Conservation (phyloP, 30 jellyfish, hydroid and myxozoan species). For the Turritopsis dohrnii region DNA sequence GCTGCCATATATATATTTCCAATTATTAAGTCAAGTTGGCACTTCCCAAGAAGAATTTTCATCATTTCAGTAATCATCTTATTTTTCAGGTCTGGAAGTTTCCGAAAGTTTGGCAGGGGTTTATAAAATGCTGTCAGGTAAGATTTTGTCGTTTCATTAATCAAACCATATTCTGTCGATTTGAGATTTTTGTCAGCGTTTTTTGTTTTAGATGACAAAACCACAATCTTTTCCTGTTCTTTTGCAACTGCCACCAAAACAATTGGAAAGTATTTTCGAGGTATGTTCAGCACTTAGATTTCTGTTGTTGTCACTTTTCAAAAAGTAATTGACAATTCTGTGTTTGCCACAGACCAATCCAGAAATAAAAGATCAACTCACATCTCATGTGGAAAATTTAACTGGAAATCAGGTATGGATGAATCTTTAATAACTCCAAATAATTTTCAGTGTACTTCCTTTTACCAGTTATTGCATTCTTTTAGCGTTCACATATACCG, state of each 20-base stretch:
- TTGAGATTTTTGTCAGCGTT: neutral
- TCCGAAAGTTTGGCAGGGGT: conserved; percentile 99
- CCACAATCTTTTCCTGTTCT: conserved; percentile 98
- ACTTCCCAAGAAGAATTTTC: too few species aligned
- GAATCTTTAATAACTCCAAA: neutral
- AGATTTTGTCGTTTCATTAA: too few species aligned
- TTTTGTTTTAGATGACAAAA: conserved; percentile 80
- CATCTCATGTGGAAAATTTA: conserved; percentile 68
- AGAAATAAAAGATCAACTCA: conserved; percentile 72
- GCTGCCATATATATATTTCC: too few species aligned
- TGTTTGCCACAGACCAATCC: conserved; percentile 64
- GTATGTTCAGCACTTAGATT: conserved; percentile 21
- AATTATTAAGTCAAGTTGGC: too few species aligned
- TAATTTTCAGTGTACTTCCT: neutral
- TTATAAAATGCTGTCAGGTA: conserved; percentile 98
- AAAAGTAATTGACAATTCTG: neutral
- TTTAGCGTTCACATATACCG: conserved; percentile 93
- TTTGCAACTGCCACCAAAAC: conserved; percentile 94
- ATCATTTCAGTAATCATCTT: too few species aligned
- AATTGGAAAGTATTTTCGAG: conserved; percentile 92
- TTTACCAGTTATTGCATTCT: neutral
- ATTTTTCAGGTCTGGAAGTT: conserved; percentile 90
- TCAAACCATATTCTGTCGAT: too few species aligned
- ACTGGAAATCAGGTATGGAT: conserved; percentile 81
- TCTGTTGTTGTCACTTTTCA: neutral